Conservation (phyloP, 2,888 invertebrate genomes). For the Eupithecia subumbrata region DNA sequence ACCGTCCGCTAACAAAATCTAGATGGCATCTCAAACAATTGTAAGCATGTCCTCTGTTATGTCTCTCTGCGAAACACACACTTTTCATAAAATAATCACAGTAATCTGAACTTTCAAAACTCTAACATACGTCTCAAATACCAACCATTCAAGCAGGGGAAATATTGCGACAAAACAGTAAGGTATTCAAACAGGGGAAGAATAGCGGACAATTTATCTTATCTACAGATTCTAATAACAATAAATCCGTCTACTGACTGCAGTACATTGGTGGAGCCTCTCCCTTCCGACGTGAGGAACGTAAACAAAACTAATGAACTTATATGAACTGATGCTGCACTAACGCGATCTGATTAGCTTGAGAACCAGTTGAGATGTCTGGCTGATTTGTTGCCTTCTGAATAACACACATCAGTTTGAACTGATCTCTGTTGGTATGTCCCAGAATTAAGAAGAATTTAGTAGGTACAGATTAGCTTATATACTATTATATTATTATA, state of each 20-base stretch:
- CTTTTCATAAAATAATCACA: background rate
- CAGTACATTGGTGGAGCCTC: slow-evolving; percentile 1
- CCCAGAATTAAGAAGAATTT: background rate
- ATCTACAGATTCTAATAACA: slow-evolving; percentile 10
- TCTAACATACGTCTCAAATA: background rate
- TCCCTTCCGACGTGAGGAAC: slow-evolving; percentile 7
- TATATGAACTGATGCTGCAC: slow-evolving; percentile 28
- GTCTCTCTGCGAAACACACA: background rate
- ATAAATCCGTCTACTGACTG: background rate
- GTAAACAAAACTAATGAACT: slow-evolving; percentile 28
- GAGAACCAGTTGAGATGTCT: slow-evolving; percentile 8
- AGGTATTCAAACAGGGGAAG: background rate
- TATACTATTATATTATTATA: no score
- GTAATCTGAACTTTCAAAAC: background rate
- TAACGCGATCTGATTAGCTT: slow-evolving; percentile 18
- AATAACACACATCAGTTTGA: background rate
- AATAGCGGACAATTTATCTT: slow-evolving; percentile 3
- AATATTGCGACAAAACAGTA: background rate
- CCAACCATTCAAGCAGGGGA: background rate
- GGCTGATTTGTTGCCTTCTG: background rate
- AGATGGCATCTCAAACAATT: background rate
- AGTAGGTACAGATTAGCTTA: background rate
- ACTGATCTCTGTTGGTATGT: background rate
- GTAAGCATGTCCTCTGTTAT: background rate
- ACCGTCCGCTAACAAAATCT: no score